These are phyloP conservation scores for Cheirogaleus medius DNA, from an alignment of 2,113 vertebrate genomes.

Conservation along the genomic window DNA sequence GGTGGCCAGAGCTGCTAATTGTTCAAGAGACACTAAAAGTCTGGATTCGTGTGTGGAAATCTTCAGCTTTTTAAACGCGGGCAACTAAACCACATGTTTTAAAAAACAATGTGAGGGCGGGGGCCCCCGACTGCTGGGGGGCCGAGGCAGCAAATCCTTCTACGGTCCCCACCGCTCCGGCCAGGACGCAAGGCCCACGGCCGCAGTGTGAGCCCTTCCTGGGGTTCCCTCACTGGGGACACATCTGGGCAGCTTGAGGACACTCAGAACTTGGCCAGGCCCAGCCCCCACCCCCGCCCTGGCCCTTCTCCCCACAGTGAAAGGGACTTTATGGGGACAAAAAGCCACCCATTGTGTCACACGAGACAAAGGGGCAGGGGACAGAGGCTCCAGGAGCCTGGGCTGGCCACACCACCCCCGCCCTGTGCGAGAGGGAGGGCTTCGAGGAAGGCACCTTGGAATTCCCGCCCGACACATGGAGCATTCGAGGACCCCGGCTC, in stretches of 20 bases:
- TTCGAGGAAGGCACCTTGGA: background rate
- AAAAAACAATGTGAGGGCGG: background rate
- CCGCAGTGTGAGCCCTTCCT: background rate
- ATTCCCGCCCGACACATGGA: no score
- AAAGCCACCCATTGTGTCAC: conserved; percentile 81
- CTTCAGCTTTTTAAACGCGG: background rate
- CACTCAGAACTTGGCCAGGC: conserved; percentile 40
- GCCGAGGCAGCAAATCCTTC: background rate
- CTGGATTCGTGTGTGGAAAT: background rate
- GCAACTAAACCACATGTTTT: background rate
- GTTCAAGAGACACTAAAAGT: background rate
- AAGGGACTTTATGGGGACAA: conserved; percentile 75
- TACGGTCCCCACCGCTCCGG: background rate
- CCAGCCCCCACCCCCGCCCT: conserved; percentile 39
- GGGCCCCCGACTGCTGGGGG: background rate
- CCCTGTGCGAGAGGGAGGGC: background rate
- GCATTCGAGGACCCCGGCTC: no score
- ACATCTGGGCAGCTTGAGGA: conserved; percentile 52
- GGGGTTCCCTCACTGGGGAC: background rate
- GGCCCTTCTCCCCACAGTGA: conserved; percentile 59
- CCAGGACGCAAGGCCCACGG: background rate
- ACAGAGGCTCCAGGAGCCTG: conserved; percentile 63
- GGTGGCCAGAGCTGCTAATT: no score
- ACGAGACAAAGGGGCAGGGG: conserved; percentile 69
- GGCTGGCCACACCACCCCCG: background rate